Evolutionary conservation across 1,140 invertebrate species (phyloP), one percentile per base, ranked within the genome.

Genomic region (Orius laevigatus): DNA sequence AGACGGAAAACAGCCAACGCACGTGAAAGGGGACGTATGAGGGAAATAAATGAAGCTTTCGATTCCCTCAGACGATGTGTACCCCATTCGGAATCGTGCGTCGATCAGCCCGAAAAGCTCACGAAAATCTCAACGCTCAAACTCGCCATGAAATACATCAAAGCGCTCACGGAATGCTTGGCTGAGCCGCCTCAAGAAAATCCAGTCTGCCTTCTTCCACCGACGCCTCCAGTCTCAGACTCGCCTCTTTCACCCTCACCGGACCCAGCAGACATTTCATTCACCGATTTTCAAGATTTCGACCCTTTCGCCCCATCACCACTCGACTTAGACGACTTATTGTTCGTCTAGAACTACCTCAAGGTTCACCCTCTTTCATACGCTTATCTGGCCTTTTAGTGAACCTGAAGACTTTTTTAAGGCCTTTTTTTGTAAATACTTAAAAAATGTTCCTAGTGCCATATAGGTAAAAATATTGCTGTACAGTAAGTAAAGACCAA

Each of bases 51-150:
- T 64, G 70, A 74, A 40, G 87, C 85, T 0, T 92, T 90, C 65
- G 84, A 89, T 62, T 70, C 74, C 1, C 66, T 92, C 1, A 70
- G 83, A 16, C 70, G 72, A 36, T 81, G 75, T 5, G 79, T 92
- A 1, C 87, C 88, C 1, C 25, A 45, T 31, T 25, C 43, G 5
- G 25, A 25, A 3, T 25, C 43, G 25, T 53, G 50, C 34, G 31
- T 53, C 15, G 39, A 34, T 9, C n/a, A 38, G 1, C 48, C 47
- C 3, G 78, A 84, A 58, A 89, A 88, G 65, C 64, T 87, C 46
- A 90, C 86, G 25, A 91, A 90, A 69, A 89, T 90, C 54, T 86
- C 84, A 5, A 89, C 85, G 2, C 66, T 91, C n/a, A 64, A 81
- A 10, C 64, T 89, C 43, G 85, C 86, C 5, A 85, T 91, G 75